These are phyloP conservation scores for Campoletis raptor DNA, from an alignment of 2,888 invertebrate species.

Conservation along the genomic window DNA sequence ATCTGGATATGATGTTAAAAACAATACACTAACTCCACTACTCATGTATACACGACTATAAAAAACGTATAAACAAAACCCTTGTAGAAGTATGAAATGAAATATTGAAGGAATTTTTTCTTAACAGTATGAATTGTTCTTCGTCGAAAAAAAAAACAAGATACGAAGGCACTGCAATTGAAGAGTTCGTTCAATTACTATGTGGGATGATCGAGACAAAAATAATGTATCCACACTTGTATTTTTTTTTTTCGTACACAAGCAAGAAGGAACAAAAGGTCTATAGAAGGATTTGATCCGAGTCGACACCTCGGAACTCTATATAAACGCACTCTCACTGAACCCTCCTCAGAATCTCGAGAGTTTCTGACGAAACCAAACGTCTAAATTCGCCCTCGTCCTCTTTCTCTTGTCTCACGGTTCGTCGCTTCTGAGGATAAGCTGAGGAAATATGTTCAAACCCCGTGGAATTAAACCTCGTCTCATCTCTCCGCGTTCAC, in stretches of 20 bases:
- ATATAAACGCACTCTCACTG: slow-evolving; percentile 32
- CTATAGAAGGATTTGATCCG: slow-evolving; percentile 55
- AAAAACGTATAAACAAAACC: background rate
- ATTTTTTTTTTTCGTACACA: slow-evolving; percentile 6
- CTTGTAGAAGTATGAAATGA: background rate
- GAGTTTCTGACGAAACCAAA: slow-evolving; percentile 59
- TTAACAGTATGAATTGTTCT: no score
- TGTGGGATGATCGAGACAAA: no score
- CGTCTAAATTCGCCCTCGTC: slow-evolving; percentile 55
- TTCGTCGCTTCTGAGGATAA: slow-evolving; percentile 63
- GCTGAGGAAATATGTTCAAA: slow-evolving; percentile 50
- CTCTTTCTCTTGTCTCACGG: slow-evolving; percentile 39
- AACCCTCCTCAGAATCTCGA: slow-evolving; percentile 66
- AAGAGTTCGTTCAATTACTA: background rate
- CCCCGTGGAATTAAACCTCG: slow-evolving; percentile 26
- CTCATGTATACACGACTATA: background rate
- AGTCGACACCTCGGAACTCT: slow-evolving; percentile 57
- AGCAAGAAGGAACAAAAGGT: slow-evolving; percentile 19
- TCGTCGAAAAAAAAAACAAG: background rate
- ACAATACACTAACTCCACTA: background rate
- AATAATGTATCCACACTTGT: background rate
- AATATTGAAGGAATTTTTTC: background rate
- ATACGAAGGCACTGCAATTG: background rate
- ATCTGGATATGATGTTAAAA: background rate
- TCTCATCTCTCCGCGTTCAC: slow-evolving; percentile 19